Evolutionary conservation across 2,888 invertebrate genomes (phyloP).

Genomic region (Drosophila birchii): DNA sequence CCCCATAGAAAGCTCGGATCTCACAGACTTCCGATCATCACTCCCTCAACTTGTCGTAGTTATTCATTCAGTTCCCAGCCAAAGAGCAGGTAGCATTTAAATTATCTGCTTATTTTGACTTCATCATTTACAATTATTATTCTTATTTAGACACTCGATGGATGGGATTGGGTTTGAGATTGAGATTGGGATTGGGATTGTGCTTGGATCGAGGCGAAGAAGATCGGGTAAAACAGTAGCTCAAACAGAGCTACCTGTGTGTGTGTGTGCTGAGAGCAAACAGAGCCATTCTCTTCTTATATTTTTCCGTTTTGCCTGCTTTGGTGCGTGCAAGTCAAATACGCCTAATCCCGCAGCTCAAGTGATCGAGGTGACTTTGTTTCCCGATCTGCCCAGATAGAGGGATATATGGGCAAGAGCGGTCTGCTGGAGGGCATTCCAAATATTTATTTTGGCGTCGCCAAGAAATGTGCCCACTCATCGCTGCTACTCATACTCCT

Average conservation of each 20-base stretch:
- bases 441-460: constrained; percentile 78
- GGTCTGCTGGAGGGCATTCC: constrained; percentile 71
- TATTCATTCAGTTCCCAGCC: constrained; percentile 55
- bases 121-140: constrained; percentile 81
- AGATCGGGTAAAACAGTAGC: constrained; percentile 71
- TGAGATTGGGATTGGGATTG: background rate
- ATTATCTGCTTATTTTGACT: constrained; percentile 81
- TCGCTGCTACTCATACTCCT: constrained; percentile 54
- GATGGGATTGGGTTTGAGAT: constrained; percentile 19
- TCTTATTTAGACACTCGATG: constrained; percentile 78
- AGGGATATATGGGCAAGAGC: constrained; percentile 50
- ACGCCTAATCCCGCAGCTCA: constrained; percentile 84
- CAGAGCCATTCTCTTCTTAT: constrained; percentile 24
- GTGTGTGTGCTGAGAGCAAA: constrained; percentile 30
- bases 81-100: constrained; percentile 53
- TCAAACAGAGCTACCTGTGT: constrained; percentile 30
- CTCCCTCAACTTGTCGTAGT: background rate
- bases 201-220: constrained; percentile 10
- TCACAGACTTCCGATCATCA: constrained; percentile 1
- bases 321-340: constrained; percentile 83
- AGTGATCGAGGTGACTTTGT: constrained; percentile 83
- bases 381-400: constrained; percentile 58
- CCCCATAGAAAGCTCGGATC: constrained; percentile 5
- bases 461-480: constrained; percentile 75
- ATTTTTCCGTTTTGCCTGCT: constrained; percentile 56